These are phyloP conservation scores for Holacanthus passer DNA, from an alignment of 2,113 vertebrate species.

Conservation along the genomic window DNA sequence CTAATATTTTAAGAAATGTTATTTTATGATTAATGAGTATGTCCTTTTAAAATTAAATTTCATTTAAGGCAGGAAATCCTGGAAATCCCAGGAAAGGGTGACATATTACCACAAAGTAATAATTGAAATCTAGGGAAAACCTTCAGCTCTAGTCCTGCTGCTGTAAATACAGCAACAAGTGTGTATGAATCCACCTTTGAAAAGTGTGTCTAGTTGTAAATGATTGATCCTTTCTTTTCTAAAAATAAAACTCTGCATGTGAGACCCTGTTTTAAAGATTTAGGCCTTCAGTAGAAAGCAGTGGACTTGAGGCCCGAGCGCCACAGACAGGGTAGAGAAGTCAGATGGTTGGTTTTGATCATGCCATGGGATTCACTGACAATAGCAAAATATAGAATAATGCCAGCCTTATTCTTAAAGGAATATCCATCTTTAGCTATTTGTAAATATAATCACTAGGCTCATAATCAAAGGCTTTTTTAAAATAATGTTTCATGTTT, in stretches of 20 bases:
- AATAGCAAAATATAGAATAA: background rate
- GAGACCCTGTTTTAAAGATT: background rate
- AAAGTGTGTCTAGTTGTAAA: background rate
- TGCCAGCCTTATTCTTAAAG: background rate
- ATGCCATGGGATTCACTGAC: background rate
- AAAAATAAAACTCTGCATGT: background rate
- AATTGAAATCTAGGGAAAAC: too few relatives aligned
- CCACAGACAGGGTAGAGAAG: too few relatives aligned
- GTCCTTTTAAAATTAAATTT: background rate
- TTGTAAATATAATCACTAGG: background rate
- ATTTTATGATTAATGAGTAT: background rate
- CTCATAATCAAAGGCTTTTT: background rate
- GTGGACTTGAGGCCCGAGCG: background rate
- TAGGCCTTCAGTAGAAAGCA: background rate
- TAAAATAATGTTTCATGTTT: background rate
- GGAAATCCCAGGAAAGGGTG: too few relatives aligned
- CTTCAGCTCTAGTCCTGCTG: background rate
- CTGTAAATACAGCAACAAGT: background rate
- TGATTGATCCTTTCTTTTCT: background rate
- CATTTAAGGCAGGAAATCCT: background rate
- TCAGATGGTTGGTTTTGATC: background rate
- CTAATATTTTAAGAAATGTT: background rate
- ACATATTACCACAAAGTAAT: too few relatives aligned
- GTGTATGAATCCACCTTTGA: background rate
- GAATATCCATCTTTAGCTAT: background rate